Percentiles rank a stretch among this genome's conserved stretches.
Conservation (phyloP, 2,797 vertebrate genomes). For the Falco naumanni region DNA sequence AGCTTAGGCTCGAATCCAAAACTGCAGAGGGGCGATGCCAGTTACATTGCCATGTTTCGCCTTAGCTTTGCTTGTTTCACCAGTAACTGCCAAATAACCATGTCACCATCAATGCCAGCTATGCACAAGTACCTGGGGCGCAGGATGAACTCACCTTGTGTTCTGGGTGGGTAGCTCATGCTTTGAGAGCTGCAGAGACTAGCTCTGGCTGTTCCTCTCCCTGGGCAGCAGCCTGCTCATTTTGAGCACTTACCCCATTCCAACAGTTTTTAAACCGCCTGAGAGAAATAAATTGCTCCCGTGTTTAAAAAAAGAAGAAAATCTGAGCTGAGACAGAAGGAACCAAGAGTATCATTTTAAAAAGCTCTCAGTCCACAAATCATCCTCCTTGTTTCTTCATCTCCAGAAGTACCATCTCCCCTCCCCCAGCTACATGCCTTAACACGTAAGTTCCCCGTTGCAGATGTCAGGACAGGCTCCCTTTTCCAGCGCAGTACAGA, state of each 20-base stretch:
- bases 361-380: conserved; percentile 37
- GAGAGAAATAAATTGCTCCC: not conserved
- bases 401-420: not conserved
- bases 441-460: not conserved
- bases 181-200: not conserved
- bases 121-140: not conserved
- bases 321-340: not conserved
- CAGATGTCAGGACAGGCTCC: conserved; percentile 10
- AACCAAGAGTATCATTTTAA: not conserved
- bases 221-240: not conserved
- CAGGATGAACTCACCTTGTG: not conserved
- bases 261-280: not conserved
- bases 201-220: not conserved
- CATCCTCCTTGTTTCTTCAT: conserved; percentile 14
- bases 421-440: conserved; percentile 13
- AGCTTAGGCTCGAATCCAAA: not conserved
- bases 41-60: not conserved
- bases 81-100: not conserved
- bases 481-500: not conserved
- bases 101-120: not conserved
- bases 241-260: not conserved
- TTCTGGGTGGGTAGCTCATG: not conserved
- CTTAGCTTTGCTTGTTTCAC: not conserved
- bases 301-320: not conserved
- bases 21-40: not conserved